These are phyloP conservation scores for Colletes collaris DNA, from an alignment of 2,888 invertebrate species.

Conservation along the genomic window DNA sequence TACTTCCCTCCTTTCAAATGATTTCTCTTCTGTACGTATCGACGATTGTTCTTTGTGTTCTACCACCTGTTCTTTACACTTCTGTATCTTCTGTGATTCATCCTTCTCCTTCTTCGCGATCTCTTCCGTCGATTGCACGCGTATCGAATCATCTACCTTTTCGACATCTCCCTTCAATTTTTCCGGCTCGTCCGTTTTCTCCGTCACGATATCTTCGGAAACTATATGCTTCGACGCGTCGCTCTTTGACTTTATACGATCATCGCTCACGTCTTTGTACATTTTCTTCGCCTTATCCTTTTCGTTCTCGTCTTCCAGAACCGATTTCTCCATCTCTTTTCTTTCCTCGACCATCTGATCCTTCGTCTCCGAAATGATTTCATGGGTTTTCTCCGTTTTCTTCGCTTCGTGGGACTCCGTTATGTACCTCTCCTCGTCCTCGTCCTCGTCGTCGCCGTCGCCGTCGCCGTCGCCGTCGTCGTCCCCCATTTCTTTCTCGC, in stretches of 20 bases:
- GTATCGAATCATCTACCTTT: background rate
- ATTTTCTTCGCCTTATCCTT: constrained; percentile 43
- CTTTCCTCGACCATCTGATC: background rate
- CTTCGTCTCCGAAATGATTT: background rate
- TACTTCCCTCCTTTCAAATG: background rate
- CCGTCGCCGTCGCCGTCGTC: constrained; percentile 48
- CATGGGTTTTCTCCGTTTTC: constrained; percentile 1
- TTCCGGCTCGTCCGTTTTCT: constrained; percentile 19
- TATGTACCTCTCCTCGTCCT: constrained; percentile 19
- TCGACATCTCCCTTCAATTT: constrained; percentile 27
- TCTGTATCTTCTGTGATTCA: background rate
- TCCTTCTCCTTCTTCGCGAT: background rate
- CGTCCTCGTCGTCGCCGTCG: background rate
- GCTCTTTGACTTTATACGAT: background rate
- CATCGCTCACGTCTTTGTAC: constrained; percentile 14
- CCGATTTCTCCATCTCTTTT: constrained; percentile 22
- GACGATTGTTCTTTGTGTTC: background rate
- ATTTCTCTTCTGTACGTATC: background rate
- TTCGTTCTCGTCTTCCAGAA: constrained; percentile 41
- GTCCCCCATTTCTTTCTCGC: constrained; percentile 14
- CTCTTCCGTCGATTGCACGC: too few species aligned
- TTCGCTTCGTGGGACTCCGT: constrained; percentile 21
- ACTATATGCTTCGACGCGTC: constrained; percentile 18
- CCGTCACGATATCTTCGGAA: background rate
- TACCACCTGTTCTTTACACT: constrained; percentile 1